phyloP scores from a whole-genome alignment of 2,797 vertebrate species.

The Tamandua tetradactyla region DNA sequence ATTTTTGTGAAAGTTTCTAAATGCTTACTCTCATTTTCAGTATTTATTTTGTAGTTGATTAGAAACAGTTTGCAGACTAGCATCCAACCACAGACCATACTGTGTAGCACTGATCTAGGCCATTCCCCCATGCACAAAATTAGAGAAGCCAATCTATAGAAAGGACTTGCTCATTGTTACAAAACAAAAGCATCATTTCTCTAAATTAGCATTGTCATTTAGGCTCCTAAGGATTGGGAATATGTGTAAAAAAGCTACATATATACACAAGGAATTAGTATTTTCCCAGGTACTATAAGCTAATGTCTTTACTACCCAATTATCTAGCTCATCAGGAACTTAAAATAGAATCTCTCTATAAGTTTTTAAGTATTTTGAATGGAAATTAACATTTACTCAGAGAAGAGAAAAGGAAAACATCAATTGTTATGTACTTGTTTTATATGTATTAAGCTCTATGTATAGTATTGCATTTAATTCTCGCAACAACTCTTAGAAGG shows the following conservation, averaged over 20 bases:
- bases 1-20: not conserved
- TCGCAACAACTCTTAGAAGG: not conserved
- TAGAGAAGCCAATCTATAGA: not conserved
- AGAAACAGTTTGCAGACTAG: not conserved
- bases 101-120: not conserved
- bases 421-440: not conserved
- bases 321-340: not conserved
- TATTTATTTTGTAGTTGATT: not conserved
- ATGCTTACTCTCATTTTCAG: not conserved
- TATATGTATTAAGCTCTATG: not conserved
- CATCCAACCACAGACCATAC: not conserved
- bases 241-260: not conserved
- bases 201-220: not conserved
- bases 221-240: not conserved
- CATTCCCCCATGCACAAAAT: not conserved
- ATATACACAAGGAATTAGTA: not conserved
- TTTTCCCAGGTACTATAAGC: not conserved
- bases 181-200: not conserved
- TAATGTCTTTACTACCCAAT: too few species aligned
- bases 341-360: not conserved
- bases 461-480: not conserved
- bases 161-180: not conserved
- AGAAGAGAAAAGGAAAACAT: not conserved
- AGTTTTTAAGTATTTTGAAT: constrained; percentile 9
- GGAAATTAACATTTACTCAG: not conserved